Evolutionary conservation across 2,113 vertebrate genomes (phyloP).

Genomic region (Crocuta crocuta): DNA sequence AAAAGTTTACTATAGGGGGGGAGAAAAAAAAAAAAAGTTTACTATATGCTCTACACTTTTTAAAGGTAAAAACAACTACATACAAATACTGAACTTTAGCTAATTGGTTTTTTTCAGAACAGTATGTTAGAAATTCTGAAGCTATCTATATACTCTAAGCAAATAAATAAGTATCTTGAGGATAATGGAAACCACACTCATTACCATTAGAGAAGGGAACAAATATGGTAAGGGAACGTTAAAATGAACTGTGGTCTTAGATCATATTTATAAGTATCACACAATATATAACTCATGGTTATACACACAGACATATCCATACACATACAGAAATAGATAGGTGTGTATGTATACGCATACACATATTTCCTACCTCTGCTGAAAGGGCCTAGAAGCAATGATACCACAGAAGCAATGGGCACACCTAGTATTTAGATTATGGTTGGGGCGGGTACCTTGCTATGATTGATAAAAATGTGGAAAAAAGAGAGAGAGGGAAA

Average conservation of each 20-base stretch:
- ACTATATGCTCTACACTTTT: conserved; percentile 3
- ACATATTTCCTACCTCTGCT: background rate
- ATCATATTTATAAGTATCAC: background rate
- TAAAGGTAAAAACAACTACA: background rate
- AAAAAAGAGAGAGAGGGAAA: background rate
- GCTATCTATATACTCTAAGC: background rate
- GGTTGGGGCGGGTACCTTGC: background rate
- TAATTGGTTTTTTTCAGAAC: background rate
- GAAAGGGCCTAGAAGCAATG: background rate
- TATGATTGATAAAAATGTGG: background rate
- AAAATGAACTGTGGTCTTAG: background rate
- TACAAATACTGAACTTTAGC: conserved; percentile 42
- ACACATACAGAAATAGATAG: background rate
- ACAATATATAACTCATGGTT: background rate
- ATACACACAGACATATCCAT: background rate
- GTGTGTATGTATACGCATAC: background rate
- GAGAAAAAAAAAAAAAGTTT: background rate
- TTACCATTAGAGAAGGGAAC: background rate
- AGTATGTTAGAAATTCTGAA: conserved; percentile 43
- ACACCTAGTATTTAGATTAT: background rate
- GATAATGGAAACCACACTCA: background rate
- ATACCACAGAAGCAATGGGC: background rate
- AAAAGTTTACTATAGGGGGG: background rate
- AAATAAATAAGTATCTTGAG: conserved; percentile 14
- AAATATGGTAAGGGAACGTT: background rate